Base-by-base conservation (phyloP, 2,888 invertebrate species). In the Hypomecis punctinalis region DNA sequence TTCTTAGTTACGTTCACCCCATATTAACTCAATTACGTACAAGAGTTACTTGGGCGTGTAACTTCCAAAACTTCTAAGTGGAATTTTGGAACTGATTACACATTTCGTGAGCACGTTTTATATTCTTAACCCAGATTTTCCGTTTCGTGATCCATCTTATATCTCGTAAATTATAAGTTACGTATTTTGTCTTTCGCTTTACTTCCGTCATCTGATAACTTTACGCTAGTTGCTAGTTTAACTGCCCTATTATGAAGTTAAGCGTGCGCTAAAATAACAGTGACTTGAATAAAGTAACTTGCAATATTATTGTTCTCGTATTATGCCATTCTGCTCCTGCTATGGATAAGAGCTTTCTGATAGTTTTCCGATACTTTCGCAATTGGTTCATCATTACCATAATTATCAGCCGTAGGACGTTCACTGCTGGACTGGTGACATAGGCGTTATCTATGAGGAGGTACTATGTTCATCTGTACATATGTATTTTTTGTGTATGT, bases 191-290 rank as follows among this genome's bases (percentile, higher is more conserved):
- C 71, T 78, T 75, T 56, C 33, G 56, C 11, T 43, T 45, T 61
- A 76, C 78, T 87, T 87, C 86, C 88, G 85, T 82, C 84, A 86
- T 86, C 78, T 78, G 84, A 86, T 86, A 85, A 84, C 72, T 68
- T 74, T 68, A 71, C 64, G 70, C 69, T 72, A 78, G 66, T n/a
- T 56, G 11, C 55, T 56, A 61, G 56, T 56, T 60, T 64, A 60
- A 69, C 66, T 62, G 58, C 66, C 46, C 57, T 57, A 62, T 66
- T 67, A 70, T 66, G 61, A 64, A 66, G 56, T 57, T 67, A 66
- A 66, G 62, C 64, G 61, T 67, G 63, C 68, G 64, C 73, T 69
- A 55, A 63, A 67, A 47, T 53, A 60, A 67, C 56, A 51, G 53
- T 66, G 48, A 52, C 40, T 40, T 9, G 39, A 52, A 45, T 56